Conservation (phyloP, 2,797 vertebrate genomes). For the Paramormyrops hopkinsi region DNA sequence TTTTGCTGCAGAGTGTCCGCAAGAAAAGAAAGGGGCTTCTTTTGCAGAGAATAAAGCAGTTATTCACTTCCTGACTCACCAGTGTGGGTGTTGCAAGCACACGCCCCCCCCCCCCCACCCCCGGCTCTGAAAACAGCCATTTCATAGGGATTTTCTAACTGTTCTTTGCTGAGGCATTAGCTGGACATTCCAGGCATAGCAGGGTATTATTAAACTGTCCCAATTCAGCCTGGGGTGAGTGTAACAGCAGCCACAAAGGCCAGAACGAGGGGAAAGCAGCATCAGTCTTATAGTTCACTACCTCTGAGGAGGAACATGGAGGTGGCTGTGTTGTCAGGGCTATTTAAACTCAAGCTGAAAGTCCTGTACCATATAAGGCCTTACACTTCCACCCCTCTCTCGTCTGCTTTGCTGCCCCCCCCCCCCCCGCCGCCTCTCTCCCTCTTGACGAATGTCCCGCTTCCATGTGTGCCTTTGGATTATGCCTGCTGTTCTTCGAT, state of each 20-base stretch:
- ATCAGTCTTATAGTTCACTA: constrained; percentile 40
- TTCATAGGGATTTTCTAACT: constrained; percentile 39
- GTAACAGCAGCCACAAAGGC: constrained; percentile 42
- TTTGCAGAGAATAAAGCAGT: not conserved
- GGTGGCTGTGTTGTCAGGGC: constrained; percentile 42
- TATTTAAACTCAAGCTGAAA: constrained; percentile 65
- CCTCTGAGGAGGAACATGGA: constrained; percentile 43
- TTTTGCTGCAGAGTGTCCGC: not conserved
- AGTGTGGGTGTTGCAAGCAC: constrained; percentile 7
- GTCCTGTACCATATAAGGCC: constrained; percentile 38
- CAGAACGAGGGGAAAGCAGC: constrained; percentile 48
- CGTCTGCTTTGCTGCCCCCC: constrained; percentile 12
- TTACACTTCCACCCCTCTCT: constrained; percentile 25
- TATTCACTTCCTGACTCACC: constrained; percentile 11
- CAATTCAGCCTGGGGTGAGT: constrained; percentile 59
- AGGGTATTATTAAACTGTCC: constrained; percentile 72
- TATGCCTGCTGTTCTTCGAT: constrained; percentile 64
- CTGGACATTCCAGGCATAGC: constrained; percentile 70
- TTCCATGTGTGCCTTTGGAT: constrained; percentile 65
- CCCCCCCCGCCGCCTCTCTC: constrained; percentile 42
- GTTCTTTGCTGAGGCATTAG: constrained; percentile 52
- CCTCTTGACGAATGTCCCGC: constrained; percentile 40
- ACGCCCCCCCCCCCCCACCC: not conserved
- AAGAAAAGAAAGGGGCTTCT: constrained; percentile 9
- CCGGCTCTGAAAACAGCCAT: constrained; percentile 30